phyloP scores from a whole-genome alignment of 2,888 invertebrate genomes.

The Dendrolimus pini region DNA sequence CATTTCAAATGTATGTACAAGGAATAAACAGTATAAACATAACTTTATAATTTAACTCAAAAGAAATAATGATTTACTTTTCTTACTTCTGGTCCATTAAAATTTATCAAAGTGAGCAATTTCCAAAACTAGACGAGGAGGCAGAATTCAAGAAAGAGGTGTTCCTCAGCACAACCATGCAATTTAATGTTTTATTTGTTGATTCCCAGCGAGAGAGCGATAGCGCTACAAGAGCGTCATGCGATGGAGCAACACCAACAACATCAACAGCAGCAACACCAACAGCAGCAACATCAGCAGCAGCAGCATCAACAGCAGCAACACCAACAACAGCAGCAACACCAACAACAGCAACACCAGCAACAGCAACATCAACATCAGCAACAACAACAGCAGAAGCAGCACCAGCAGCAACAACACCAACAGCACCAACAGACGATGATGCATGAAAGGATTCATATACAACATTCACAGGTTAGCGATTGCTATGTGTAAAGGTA shows the following conservation, averaged over 20 bases:
- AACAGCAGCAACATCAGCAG: slow-evolving; percentile 28
- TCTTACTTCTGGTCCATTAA: too few relatives aligned
- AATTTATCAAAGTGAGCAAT: too few relatives aligned
- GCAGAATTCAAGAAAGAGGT: too few relatives aligned
- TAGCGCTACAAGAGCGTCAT: slow-evolving; percentile 57
- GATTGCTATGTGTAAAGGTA: background rate
- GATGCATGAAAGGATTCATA: slow-evolving; percentile 40
- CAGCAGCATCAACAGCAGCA: slow-evolving; percentile 23
- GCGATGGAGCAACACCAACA: slow-evolving; percentile 48
- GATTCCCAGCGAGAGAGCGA: slow-evolving; percentile 32
- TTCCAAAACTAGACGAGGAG: too few relatives aligned
- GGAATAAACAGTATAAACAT: too few relatives aligned
- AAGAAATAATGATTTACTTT: too few relatives aligned
- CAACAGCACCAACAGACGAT: slow-evolving; percentile 24
- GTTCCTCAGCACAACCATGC: too few relatives aligned
- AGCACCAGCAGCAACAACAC: slow-evolving; percentile 26
- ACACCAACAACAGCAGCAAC: slow-evolving; percentile 21
- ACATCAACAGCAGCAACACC: slow-evolving; percentile 42
- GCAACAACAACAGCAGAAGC: slow-evolving; percentile 35
- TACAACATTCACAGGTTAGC: slow-evolving; percentile 32
- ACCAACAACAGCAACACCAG: slow-evolving; percentile 9
- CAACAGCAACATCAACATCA: slow-evolving; percentile 39
- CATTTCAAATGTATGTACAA: too few relatives aligned
- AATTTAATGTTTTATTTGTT: too few relatives aligned
- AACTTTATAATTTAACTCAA: too few relatives aligned